Conservation (phyloP, 1,140 invertebrate species). For the Globodera rostochiensis region DNA sequence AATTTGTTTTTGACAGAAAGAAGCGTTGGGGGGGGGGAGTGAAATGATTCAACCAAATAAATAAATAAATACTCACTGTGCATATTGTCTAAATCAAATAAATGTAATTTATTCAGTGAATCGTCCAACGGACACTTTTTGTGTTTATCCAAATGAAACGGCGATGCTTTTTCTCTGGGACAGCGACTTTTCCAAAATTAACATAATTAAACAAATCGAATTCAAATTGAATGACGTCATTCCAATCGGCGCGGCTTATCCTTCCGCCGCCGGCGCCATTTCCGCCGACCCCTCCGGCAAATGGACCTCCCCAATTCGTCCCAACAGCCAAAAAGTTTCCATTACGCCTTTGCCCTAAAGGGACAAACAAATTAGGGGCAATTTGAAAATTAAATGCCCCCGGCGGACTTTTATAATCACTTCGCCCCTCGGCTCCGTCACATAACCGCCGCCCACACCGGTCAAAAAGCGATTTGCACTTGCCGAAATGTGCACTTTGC, state of each 20-base stretch:
- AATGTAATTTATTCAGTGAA: too few species aligned
- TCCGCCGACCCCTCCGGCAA: not conserved
- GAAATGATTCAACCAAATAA: too few species aligned
- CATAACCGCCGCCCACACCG: slow-evolving; percentile 34
- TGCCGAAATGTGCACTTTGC: slow-evolving; percentile 49
- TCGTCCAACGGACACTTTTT: too few species aligned
- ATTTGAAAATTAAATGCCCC: not conserved
- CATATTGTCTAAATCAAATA: too few species aligned
- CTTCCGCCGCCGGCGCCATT: not conserved
- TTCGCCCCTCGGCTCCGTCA: slow-evolving; percentile 51
- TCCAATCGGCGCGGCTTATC: not conserved
- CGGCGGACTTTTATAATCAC: slow-evolving; percentile 46
- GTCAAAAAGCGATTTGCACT: slow-evolving; percentile 21
- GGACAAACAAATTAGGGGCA: not conserved
- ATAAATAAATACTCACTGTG: too few species aligned
- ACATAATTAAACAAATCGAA: too few species aligned
- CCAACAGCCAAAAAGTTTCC: slow-evolving; percentile 66
- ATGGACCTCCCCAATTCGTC: slow-evolving; percentile 29
- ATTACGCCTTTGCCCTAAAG: slow-evolving; percentile 64
- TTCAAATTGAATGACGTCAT: too few species aligned
- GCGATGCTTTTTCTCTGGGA: too few species aligned
- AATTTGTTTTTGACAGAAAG: too few species aligned
- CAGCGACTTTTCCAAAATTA: too few species aligned
- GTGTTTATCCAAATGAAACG: too few species aligned
- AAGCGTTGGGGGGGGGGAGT: too few species aligned